Percentiles rank a stretch among this genome's conserved stretches.
These are phyloP conservation scores for Zosterops pallidus DNA, from an alignment of 2,113 vertebrate genomes.

Conservation along the genomic window DNA sequence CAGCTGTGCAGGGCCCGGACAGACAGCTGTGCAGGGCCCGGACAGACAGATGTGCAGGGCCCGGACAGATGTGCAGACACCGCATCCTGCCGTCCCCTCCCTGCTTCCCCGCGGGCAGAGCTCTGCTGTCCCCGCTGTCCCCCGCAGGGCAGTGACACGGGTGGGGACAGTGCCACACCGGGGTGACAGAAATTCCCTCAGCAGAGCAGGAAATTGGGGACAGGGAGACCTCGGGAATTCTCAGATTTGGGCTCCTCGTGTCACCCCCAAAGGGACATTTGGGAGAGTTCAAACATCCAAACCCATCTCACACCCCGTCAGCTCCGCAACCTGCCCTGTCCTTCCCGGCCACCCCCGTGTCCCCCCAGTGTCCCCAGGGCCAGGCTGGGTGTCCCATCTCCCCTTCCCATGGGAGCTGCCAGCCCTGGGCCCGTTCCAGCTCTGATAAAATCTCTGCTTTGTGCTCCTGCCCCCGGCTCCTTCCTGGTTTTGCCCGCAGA, in stretches of 20 bases:
- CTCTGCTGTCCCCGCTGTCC: background rate
- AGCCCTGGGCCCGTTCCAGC: background rate
- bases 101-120: rapidly evolving
- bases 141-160: background rate
- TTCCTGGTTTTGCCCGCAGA: background rate
- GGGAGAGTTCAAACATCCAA: background rate
- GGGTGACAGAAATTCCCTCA: background rate
- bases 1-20: background rate
- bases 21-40: background rate
- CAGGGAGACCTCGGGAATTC: background rate
- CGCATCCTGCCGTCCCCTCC: rapidly evolving
- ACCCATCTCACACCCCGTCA: rapidly evolving
- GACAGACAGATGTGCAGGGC: background rate
- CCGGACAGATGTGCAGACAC: background rate
- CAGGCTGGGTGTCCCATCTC: rapidly evolving
- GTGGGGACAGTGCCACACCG: rapidly evolving
- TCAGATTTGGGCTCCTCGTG: rapidly evolving
- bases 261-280: background rate
- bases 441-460: background rate
- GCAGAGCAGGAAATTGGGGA: rapidly evolving
- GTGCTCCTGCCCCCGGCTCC: background rate
- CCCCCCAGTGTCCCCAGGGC: rapidly evolving
- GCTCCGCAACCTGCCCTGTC: background rate
- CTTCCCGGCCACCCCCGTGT: background rate
- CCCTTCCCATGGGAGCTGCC: rapidly evolving